phyloP scores from a whole-genome alignment of 2,113 vertebrate species.

The Climacteris rufus region DNA sequence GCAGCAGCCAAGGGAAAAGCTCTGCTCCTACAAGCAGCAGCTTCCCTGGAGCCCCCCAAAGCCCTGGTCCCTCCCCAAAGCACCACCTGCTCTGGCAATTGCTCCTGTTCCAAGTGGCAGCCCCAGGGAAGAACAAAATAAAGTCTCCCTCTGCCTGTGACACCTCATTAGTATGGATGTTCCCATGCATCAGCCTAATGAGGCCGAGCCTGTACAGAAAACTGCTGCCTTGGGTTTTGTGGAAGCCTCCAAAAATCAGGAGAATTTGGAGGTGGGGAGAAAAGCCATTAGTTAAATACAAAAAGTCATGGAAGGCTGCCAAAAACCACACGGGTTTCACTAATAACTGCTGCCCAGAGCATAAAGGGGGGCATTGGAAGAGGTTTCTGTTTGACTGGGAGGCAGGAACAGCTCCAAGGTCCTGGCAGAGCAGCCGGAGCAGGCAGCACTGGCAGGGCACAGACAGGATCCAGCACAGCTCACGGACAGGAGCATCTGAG shows the following conservation, averaged over 20 bases:
- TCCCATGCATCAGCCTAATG: conserved; percentile 49
- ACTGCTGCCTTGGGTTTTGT: conserved; percentile 11
- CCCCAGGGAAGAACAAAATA: not conserved
- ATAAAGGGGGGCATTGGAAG: not conserved
- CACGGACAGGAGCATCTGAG: not conserved
- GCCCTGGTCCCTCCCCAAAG: not conserved
- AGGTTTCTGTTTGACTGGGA: not conserved
- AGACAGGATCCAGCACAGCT: not conserved
- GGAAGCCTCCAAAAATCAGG: not conserved
- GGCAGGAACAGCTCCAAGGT: not conserved
- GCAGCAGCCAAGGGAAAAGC: not conserved
- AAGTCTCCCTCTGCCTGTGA: not conserved
- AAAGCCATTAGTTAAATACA: conserved; percentile 49
- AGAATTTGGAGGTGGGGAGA: not conserved
- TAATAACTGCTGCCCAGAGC: not conserved
- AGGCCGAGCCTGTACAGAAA: conserved; percentile 2
- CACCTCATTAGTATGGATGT: conserved; percentile 25
- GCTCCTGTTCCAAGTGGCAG: not conserved
- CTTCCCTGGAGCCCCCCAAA: not conserved
- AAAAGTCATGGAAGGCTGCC: conserved; percentile 36
- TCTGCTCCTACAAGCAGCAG: not conserved
- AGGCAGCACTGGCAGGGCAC: not conserved
- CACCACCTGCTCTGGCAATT: not conserved
- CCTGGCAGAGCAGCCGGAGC: not conserved
- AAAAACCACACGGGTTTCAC: conserved; percentile 23